Percentiles rank a stretch among this genome's conserved stretches.
These are phyloP conservation scores for Aporophyla nigra DNA, from an alignment of 2,888 invertebrate genomes.

Conservation along the genomic window DNA sequence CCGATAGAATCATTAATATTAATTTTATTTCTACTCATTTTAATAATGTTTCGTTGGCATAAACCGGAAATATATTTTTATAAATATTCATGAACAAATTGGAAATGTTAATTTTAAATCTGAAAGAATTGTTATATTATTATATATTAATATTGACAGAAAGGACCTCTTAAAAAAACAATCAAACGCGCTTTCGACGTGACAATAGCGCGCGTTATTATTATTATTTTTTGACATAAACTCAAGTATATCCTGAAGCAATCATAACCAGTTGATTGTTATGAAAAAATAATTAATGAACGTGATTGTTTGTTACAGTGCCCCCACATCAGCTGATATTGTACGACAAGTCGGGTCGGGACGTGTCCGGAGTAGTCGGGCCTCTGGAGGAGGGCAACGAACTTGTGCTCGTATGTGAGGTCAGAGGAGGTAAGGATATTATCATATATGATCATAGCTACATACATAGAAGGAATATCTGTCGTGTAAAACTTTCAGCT, in stretches of 20 bases:
- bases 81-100: slow-evolving; percentile 20
- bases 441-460: slow-evolving; percentile 29
- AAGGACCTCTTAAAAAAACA: not conserved
- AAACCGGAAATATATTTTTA: slow-evolving; percentile 2
- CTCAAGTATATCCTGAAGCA: not conserved
- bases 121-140: not conserved
- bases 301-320: slow-evolving; percentile 91
- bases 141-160: too few species aligned
- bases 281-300: slow-evolving; percentile 7
- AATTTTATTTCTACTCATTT: slow-evolving; percentile 27
- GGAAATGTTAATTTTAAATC: slow-evolving; percentile 21
- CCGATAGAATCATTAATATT: slow-evolving; percentile 34
- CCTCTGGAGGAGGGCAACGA: slow-evolving; percentile 96
- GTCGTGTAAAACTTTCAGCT: not conserved
- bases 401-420: slow-evolving; percentile 96
- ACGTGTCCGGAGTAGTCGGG: slow-evolving; percentile 95
- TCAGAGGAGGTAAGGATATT: slow-evolving; percentile 94
- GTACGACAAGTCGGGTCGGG: slow-evolving; percentile 96
- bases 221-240: not conserved
- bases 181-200: not conserved
- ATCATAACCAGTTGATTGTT: not conserved
- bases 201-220: not conserved
- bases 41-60: slow-evolving; percentile 25
- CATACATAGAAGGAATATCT: not conserved
- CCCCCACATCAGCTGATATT: slow-evolving; percentile 96